These are phyloP conservation scores for Chloropsis cyanopogon DNA, from an alignment of 2,113 vertebrate genomes.

Conservation along the genomic window DNA sequence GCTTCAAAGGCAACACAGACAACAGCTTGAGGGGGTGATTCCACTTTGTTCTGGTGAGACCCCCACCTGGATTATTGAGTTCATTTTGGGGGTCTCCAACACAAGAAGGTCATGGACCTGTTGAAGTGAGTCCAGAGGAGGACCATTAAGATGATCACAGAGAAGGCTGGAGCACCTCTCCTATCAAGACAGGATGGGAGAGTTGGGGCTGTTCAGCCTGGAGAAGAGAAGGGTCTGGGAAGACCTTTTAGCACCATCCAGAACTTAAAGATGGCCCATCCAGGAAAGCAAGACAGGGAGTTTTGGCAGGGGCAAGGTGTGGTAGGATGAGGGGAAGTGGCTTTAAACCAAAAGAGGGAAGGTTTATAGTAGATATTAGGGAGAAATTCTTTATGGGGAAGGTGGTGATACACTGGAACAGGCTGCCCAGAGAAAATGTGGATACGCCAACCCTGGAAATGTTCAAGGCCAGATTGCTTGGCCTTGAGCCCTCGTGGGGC, in stretches of 20 bases:
- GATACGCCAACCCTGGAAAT: neutral
- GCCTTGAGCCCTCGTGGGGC: neutral
- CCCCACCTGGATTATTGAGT: neutral
- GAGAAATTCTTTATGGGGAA: neutral
- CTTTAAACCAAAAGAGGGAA: neutral
- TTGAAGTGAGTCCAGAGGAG: neutral
- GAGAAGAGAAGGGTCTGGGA: neutral
- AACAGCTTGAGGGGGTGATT: neutral
- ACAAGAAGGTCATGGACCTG: neutral
- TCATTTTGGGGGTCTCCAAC: neutral
- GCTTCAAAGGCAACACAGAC: neutral
- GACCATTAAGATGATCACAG: neutral
- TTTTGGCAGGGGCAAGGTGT: neutral
- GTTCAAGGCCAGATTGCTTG: neutral
- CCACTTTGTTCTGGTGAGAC: neutral
- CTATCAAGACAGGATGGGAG: neutral
- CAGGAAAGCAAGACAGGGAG: neutral
- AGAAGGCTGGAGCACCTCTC: neutral
- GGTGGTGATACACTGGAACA: neutral
- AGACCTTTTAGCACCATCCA: neutral
- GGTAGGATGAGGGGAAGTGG: rapidly evolving
- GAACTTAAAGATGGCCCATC: neutral
- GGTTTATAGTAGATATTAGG: neutral
- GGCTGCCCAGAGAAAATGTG: neutral
- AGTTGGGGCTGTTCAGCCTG: neutral